A percentile compares a stretch with the other conserved stretches of the same genome.
Evolutionary conservation across 1,140 invertebrate genomes (phyloP).

Genomic region (Melanaphis sacchari): DNA sequence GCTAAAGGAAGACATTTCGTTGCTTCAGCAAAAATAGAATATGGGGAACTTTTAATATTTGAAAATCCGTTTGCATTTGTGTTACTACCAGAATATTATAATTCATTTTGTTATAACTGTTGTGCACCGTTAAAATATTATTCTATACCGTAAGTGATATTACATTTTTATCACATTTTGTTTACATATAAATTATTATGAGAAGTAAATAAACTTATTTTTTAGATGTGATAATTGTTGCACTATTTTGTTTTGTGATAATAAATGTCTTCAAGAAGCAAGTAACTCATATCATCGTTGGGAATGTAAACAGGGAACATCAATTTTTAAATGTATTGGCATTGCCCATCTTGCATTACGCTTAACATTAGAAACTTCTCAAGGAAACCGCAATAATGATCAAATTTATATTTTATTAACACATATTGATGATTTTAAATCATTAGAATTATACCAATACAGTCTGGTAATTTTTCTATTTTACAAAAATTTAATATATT

Average conservation of each 20-base stretch:
- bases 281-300: conserved; percentile 73
- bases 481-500: not conserved
- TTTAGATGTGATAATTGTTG: conserved; percentile 72
- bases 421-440: conserved; percentile 69
- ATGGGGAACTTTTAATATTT: conserved; percentile 73
- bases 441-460: conserved; percentile 73
- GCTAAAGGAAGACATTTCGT: conserved; percentile 67
- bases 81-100: conserved; percentile 66
- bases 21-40: conserved; percentile 67
- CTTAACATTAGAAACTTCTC: conserved; percentile 67
- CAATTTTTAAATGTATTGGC: conserved; percentile 73
- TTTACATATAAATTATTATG: not conserved
- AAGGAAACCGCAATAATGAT: conserved; percentile 53
- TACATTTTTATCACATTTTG: not conserved
- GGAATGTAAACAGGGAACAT: conserved; percentile 73
- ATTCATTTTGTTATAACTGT: conserved; percentile 69
- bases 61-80: conserved; percentile 76
- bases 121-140: conserved; percentile 62
- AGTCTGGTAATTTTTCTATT: conserved; percentile 67
- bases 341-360: conserved; percentile 79
- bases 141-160: conserved; percentile 66
- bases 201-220: not conserved
- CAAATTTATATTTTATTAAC: conserved; percentile 69
- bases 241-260: conserved; percentile 72
- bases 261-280: conserved; percentile 69